Conservation (phyloP, 1,140 invertebrate species). For the Portunus trituberculatus region DNA sequence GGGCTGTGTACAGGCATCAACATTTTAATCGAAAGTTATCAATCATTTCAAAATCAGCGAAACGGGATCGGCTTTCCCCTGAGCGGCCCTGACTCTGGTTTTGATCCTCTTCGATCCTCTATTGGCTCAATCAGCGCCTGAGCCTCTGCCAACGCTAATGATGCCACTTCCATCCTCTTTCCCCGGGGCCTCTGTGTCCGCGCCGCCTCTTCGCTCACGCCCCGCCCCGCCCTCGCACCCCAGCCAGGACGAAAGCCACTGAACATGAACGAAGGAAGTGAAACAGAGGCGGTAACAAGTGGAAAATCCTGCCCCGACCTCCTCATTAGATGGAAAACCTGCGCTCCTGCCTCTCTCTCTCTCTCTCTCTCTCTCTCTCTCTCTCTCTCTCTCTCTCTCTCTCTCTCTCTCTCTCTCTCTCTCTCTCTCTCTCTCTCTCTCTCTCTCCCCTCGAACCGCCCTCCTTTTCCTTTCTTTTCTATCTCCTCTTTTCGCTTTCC, state of each 20-base stretch:
- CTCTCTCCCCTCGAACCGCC: background rate
- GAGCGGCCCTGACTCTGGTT: slow-evolving; percentile 73
- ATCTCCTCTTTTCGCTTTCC: background rate
- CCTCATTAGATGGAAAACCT: slow-evolving; percentile 68
- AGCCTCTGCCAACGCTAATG: slow-evolving; percentile 73
- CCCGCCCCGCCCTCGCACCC: background rate
- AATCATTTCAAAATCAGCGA: slow-evolving; percentile 70
- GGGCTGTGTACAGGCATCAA: background rate
- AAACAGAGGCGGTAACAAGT: slow-evolving; percentile 57
- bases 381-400: slow-evolving; percentile 46
- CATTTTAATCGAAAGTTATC: slow-evolving; percentile 69
- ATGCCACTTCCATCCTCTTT: slow-evolving; percentile 74
- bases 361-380: slow-evolving; percentile 57
- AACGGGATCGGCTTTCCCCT: slow-evolving; percentile 65
- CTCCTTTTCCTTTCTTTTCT: background rate
- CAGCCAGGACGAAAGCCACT: slow-evolving; percentile 2
- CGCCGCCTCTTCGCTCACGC: slow-evolving; percentile 23
- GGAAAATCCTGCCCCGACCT: slow-evolving; percentile 63
- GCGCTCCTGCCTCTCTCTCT: slow-evolving; percentile 54
- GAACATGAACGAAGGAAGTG: background rate
- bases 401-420: background rate
- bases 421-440: background rate
- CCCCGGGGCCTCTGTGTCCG: background rate
- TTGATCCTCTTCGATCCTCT: slow-evolving; percentile 75
- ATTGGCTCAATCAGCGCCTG: slow-evolving; percentile 75